These are phyloP conservation scores for Stenichneumon culpator DNA, from an alignment of 2,888 invertebrate species.

Conservation along the genomic window DNA sequence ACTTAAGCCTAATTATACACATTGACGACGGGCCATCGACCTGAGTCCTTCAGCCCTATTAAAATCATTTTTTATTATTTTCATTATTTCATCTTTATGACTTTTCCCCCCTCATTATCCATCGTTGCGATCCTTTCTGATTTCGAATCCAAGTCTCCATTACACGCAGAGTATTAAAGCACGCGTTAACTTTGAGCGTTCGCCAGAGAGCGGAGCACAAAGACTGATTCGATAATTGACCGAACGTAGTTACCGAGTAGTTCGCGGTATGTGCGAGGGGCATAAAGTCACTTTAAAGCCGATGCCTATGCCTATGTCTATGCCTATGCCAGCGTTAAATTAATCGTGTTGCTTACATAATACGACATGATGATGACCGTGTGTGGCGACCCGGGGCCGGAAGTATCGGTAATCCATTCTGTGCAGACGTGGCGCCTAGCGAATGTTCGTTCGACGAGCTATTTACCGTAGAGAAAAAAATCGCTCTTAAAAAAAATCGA, in stretches of 20 bases:
- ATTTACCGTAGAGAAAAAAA: conserved; percentile 28
- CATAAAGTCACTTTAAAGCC: conserved; percentile 73
- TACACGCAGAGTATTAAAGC: neutral
- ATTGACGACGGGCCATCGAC: no score
- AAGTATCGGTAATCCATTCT: conserved; percentile 45
- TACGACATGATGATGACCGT: conserved; percentile 68
- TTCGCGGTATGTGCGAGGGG: conserved; percentile 57
- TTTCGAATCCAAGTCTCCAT: neutral
- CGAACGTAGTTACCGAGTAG: conserved; percentile 59
- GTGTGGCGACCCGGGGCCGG: conserved; percentile 59
- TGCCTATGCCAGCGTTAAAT: conserved; percentile 75
- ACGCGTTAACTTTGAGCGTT: conserved; percentile 1
- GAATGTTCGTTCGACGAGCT: conserved; percentile 16
- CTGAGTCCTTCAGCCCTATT: no score
- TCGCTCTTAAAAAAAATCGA: no score
- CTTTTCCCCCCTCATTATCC: neutral
- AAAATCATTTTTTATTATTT: no score
- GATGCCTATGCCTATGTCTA: conserved; percentile 78
- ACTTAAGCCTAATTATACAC: no score
- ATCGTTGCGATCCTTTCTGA: neutral
- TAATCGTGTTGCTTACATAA: conserved; percentile 79
- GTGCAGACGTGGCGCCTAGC: conserved; percentile 38
- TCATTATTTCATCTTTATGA: no score
- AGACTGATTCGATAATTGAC: conserved; percentile 45
- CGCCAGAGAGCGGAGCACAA: conserved; percentile 8